Percentiles rank a stretch among this genome's conserved stretches.
Conservation (phyloP, 2,113 vertebrate genomes). For the Phylloscopus whistleri region DNA sequence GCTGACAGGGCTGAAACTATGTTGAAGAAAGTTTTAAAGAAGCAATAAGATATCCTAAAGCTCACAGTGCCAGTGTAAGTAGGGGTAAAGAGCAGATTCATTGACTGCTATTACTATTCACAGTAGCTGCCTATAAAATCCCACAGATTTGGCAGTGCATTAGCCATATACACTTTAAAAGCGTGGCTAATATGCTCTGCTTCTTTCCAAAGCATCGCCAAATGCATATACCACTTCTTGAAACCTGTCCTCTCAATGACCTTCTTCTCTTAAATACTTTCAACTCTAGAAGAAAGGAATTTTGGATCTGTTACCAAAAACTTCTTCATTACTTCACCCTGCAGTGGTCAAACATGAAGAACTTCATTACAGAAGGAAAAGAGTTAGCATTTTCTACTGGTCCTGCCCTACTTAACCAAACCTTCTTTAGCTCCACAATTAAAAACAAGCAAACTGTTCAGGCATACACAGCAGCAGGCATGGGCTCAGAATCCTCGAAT, state of each 20-base stretch:
- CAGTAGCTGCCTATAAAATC: background rate
- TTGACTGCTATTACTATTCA: background rate
- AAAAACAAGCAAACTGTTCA: background rate
- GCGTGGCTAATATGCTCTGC: background rate
- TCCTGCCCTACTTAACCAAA: background rate
- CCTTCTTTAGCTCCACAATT: background rate
- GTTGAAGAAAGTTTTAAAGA: background rate
- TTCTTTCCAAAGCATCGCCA: conserved; percentile 36
- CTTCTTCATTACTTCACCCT: conserved; percentile 4
- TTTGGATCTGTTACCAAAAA: conserved; percentile 44
- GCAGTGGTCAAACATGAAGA: background rate
- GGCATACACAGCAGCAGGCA: background rate
- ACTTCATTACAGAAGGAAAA: background rate
- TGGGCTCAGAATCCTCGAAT: background rate
- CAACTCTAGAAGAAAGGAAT: conserved; percentile 48
- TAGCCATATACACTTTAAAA: background rate
- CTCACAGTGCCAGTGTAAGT: background rate
- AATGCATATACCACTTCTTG: background rate
- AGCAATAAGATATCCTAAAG: background rate
- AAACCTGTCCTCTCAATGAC: conserved; percentile 44
- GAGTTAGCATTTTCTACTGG: background rate
- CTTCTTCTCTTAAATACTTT: conserved; percentile 18
- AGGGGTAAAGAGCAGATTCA: background rate
- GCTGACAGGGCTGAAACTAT: background rate
- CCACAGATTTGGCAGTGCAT: background rate